Percentiles rank a stretch among this genome's conserved stretches.
phyloP scores from a whole-genome alignment of 1,140 invertebrate species.

The Delia radicum region DNA sequence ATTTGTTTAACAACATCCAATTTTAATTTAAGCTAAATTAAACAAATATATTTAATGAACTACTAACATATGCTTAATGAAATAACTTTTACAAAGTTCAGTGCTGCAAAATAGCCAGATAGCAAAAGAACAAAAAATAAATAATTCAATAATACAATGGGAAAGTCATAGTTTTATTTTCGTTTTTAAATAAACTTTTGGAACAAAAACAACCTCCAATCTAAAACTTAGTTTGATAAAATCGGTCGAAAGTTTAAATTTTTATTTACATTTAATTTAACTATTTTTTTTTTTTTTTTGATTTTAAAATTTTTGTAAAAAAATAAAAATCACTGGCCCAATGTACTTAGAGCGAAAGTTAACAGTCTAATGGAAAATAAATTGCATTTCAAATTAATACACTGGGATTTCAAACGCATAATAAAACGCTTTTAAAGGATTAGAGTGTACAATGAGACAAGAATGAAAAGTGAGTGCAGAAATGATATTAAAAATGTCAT shows the following conservation, averaged over 20 bases:
- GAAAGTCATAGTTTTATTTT: no score
- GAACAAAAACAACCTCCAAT: no score
- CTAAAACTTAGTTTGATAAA: no score
- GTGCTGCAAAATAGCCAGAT: neutral
- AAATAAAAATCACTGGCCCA: neutral
- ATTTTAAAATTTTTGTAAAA: neutral
- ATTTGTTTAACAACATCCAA: neutral
- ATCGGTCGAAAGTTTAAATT: no score
- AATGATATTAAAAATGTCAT: neutral
- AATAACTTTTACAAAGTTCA: no score
- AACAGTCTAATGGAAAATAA: neutral
- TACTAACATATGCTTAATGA: no score
- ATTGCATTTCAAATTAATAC: conserved; percentile 1
- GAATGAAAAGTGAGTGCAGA: neutral
- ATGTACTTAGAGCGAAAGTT: neutral
- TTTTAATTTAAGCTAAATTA: neutral
- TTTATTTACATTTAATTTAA: no score
- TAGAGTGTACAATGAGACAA: neutral
- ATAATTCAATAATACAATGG: neutral
- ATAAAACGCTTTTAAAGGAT: neutral
- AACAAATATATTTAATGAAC: neutral
- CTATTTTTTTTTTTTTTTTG: no score
- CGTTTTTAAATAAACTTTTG: no score
- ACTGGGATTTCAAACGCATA: neutral
- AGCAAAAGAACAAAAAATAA: neutral